A percentile compares a stretch with the other conserved stretches of the same genome.
These are phyloP conservation scores for Leptothorax acervorum DNA, from an alignment of 2,888 invertebrate genomes.

Conservation along the genomic window DNA sequence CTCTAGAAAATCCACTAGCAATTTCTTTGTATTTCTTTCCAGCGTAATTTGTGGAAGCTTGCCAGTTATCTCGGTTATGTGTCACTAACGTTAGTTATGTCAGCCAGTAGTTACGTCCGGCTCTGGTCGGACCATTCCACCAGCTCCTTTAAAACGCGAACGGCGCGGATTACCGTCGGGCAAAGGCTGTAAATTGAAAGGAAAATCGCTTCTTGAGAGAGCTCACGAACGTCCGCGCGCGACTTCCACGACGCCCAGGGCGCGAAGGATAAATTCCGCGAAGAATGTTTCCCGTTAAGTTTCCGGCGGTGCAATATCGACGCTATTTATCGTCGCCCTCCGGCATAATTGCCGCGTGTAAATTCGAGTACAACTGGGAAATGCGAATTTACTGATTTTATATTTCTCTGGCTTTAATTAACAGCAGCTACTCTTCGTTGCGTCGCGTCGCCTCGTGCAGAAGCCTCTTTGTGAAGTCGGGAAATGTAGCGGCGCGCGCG, in stretches of 20 bases:
- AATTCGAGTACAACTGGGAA: slow-evolving; percentile 30
- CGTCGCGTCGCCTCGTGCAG: neutral
- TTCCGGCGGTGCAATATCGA: slow-evolving; percentile 22
- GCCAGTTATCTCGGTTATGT: slow-evolving; percentile 1
- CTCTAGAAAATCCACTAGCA: neutral
- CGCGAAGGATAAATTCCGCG: slow-evolving; percentile 24
- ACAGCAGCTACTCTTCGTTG: neutral
- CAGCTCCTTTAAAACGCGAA: slow-evolving; percentile 49
- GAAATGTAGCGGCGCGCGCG: slow-evolving; percentile 4
- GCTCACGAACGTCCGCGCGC: neutral
- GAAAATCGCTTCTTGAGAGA: slow-evolving; percentile 62
- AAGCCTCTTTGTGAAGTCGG: slow-evolving; percentile 8
- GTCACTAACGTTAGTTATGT: slow-evolving; percentile 4
- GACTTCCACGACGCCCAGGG: slow-evolving; percentile 12
- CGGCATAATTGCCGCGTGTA: slow-evolving; percentile 30
- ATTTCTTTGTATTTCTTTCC: neutral
- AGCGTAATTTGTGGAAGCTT: neutral
- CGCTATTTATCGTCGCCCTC: slow-evolving; percentile 28
- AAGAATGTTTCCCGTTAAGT: slow-evolving; percentile 30
- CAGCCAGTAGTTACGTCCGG: neutral
- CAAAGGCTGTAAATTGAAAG: slow-evolving; percentile 61
- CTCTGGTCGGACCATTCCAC: slow-evolving; percentile 16
- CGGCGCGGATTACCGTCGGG: slow-evolving; percentile 36
- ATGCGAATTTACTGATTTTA: slow-evolving; percentile 26
- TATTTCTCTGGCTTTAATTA: slow-evolving; percentile 36